Conservation (phyloP, 2,888 invertebrate species). For the Lasioglossum figueresi region DNA sequence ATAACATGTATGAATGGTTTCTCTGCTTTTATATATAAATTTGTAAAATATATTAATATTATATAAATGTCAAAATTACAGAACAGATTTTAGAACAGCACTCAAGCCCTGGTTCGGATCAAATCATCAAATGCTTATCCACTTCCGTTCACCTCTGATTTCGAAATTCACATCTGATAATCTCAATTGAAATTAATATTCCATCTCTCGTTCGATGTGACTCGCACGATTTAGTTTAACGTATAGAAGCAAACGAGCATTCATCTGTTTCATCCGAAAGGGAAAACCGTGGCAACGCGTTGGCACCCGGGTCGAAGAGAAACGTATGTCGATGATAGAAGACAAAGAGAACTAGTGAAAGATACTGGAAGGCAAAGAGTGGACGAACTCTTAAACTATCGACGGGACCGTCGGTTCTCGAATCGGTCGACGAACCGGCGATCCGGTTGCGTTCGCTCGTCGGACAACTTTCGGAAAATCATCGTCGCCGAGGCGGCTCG, state of each 20-base stretch:
- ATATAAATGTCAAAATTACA: no score
- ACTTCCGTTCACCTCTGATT: background rate
- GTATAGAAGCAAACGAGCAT: background rate
- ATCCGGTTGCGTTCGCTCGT: conserved; percentile 68
- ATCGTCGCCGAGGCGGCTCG: background rate
- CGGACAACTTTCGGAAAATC: conserved; percentile 50
- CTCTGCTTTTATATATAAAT: no score
- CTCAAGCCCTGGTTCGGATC: background rate
- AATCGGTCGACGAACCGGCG: conserved; percentile 51
- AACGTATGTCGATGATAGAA: conserved; percentile 65
- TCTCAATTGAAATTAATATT: background rate
- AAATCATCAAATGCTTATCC: background rate
- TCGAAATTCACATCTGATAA: background rate
- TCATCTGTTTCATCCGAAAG: background rate
- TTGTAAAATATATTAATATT: no score
- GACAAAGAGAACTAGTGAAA: conserved; percentile 68
- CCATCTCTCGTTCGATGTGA: no score
- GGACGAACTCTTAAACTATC: conserved; percentile 72
- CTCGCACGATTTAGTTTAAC: background rate
- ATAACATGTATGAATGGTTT: background rate
- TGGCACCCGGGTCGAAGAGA: conserved; percentile 56
- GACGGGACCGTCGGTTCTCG: conserved; percentile 37
- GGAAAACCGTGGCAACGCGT: conserved; percentile 27
- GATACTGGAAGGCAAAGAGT: conserved; percentile 80
- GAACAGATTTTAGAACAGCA: background rate